Evolutionary conservation across 2,113 vertebrate species (phyloP).

Genomic region (Solea solea): DNA sequence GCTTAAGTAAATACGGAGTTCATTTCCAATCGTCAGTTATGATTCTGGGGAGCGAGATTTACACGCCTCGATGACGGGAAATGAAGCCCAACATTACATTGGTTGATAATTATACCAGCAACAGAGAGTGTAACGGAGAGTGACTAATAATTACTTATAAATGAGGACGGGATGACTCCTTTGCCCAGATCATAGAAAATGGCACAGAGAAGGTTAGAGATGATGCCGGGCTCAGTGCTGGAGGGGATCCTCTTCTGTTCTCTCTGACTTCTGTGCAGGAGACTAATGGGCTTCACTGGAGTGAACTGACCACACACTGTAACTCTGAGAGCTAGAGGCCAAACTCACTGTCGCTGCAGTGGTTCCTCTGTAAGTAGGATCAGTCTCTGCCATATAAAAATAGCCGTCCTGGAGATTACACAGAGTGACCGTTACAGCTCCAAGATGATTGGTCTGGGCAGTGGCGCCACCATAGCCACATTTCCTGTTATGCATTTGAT

Average conservation of each 20-base stretch:
- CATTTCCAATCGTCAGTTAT: slow-evolving; percentile 22
- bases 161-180: slow-evolving; percentile 9
- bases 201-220: slow-evolving; percentile 24
- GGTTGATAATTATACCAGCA: slow-evolving; percentile 27
- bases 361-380: slow-evolving; percentile 65
- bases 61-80: background rate
- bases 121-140: slow-evolving; percentile 16
- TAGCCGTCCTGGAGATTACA: slow-evolving; percentile 42
- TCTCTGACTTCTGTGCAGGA: slow-evolving; percentile 48
- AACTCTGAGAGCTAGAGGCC: slow-evolving; percentile 65
- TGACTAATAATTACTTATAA: slow-evolving; percentile 35
- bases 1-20: slow-evolving; percentile 29
- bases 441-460: slow-evolving; percentile 51
- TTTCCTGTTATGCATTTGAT: slow-evolving; percentile 18
- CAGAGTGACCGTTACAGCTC: slow-evolving; percentile 39
- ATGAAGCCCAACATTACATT: background rate
- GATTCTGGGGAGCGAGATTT: background rate
- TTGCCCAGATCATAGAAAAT: slow-evolving; percentile 17
- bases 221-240: slow-evolving; percentile 31
- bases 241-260: slow-evolving; percentile 38
- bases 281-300: slow-evolving; percentile 63
- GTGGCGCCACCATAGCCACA: slow-evolving; percentile 13
- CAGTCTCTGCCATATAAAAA: slow-evolving; percentile 45
- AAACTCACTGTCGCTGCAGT: slow-evolving; percentile 66
- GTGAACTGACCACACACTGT: slow-evolving; percentile 67